Evolutionary conservation across 2,797 vertebrate species (phyloP).

Genomic region (Phoebastria nigripes): DNA sequence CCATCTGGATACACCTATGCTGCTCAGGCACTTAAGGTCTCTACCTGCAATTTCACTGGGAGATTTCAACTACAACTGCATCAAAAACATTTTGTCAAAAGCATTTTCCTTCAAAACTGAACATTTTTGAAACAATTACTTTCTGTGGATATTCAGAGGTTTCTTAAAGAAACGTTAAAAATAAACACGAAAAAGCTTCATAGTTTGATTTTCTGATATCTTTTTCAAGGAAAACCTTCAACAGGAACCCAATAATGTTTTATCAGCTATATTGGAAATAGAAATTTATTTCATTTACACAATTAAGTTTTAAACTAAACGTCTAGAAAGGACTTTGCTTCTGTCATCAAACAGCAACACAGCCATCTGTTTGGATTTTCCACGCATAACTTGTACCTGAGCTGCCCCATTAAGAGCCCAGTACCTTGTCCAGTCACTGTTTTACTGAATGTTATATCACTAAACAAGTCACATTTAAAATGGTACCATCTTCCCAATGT

Average conservation of each 20-base stretch:
- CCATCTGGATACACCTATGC: background rate
- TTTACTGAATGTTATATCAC: background rate
- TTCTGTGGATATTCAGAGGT: background rate
- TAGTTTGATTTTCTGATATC: background rate
- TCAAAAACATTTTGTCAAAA: background rate
- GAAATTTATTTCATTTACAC: background rate
- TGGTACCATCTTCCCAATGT: background rate
- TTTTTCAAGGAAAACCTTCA: background rate
- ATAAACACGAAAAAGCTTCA: fast-evolving
- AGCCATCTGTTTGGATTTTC: background rate
- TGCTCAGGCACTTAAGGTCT: background rate
- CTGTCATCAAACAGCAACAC: background rate
- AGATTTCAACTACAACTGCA: background rate
- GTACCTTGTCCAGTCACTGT: background rate
- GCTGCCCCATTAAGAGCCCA: background rate
- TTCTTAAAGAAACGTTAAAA: background rate
- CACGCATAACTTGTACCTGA: background rate
- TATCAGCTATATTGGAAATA: background rate
- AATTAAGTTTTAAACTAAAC: background rate
- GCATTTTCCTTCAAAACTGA: background rate
- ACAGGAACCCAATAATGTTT: background rate
- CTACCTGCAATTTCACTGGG: background rate
- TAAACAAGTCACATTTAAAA: conserved; percentile 31
- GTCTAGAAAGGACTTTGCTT: background rate
- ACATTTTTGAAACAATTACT: background rate